Evolutionary conservation across 2,797 vertebrate genomes (phyloP).

Genomic region (Okamejei kenojei): DNA sequence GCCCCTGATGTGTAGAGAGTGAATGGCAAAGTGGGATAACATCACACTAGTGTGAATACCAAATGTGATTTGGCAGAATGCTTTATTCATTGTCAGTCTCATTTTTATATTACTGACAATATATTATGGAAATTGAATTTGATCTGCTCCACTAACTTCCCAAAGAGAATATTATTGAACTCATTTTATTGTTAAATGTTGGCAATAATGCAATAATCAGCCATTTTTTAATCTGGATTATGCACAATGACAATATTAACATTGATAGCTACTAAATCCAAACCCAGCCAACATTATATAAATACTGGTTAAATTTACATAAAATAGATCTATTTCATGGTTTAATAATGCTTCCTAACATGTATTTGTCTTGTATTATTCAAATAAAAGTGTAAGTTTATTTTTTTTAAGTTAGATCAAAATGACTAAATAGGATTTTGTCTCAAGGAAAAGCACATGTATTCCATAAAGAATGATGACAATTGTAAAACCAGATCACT

Average conservation of each 20-base stretch:
- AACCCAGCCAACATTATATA: not conserved
- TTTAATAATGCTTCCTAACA: not conserved
- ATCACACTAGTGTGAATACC: no score
- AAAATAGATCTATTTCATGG: not conserved
- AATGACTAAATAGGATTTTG: not conserved
- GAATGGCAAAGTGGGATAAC: no score
- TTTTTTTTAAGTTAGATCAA: not conserved
- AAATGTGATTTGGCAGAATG: not conserved
- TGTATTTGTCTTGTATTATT: not conserved
- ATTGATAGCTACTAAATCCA: not conserved
- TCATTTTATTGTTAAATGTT: not conserved
- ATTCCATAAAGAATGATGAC: not conserved
- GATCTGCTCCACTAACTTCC: not conserved
- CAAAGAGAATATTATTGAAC: not conserved
- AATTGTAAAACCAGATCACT: not conserved
- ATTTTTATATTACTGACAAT: not conserved
- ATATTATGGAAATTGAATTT: not conserved
- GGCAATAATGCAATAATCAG: not conserved
- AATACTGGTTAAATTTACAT: not conserved
- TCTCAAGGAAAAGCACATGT: not conserved
- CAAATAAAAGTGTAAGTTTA: not conserved
- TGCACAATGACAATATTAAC: not conserved
- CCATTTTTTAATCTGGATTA: not conserved
- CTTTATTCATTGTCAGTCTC: not conserved
- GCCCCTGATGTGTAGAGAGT: no score